phyloP scores from a whole-genome alignment of 2,888 invertebrate genomes.

The Poecilobothrus nobilitatus region DNA sequence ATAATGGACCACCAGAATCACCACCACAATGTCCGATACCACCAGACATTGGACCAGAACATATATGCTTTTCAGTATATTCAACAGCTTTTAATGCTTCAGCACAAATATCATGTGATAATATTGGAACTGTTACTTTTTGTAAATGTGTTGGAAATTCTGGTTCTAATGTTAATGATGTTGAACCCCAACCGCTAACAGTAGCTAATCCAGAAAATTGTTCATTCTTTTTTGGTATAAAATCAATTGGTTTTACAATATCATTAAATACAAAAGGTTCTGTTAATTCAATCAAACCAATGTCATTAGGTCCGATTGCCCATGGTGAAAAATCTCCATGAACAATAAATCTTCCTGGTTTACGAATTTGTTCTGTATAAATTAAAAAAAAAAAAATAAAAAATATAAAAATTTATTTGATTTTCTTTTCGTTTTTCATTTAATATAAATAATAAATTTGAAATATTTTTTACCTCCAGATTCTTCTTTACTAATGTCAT shows the following conservation, averaged over 20 bases:
- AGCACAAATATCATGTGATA: conserved; percentile 13
- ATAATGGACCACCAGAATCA: conserved; percentile 40
- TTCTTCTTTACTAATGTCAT: conserved; percentile 11
- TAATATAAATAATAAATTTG: no score
- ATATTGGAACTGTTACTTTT: conserved; percentile 12
- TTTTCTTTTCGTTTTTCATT: no score
- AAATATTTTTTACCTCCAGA: conserved; percentile 10
- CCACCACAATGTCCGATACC: conserved; percentile 40
- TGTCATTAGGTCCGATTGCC: conserved; percentile 45
- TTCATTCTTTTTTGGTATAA: conserved; percentile 15
- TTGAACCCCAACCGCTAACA: conserved; percentile 32
- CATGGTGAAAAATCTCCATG: conserved; percentile 14
- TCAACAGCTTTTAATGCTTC: conserved; percentile 11
- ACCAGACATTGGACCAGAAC: conserved; percentile 14
- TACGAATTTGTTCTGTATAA: conserved; percentile 13
- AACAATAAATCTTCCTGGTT: conserved; percentile 10
- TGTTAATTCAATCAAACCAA: conserved; percentile 44
- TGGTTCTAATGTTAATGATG: conserved; percentile 8
- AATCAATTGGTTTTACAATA: conserved; percentile 15
- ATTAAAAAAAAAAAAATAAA: background rate
- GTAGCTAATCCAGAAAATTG: conserved; percentile 17
- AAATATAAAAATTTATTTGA: background rate
- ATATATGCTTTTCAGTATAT: conserved; percentile 11
- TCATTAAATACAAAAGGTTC: conserved; percentile 32
- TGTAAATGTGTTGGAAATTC: conserved; percentile 12